A percentile compares a stretch with the other conserved stretches of the same genome.
These are phyloP conservation scores for Anarhynchus alexandrinus DNA, from an alignment of 2,113 vertebrate genomes.

Conservation along the genomic window DNA sequence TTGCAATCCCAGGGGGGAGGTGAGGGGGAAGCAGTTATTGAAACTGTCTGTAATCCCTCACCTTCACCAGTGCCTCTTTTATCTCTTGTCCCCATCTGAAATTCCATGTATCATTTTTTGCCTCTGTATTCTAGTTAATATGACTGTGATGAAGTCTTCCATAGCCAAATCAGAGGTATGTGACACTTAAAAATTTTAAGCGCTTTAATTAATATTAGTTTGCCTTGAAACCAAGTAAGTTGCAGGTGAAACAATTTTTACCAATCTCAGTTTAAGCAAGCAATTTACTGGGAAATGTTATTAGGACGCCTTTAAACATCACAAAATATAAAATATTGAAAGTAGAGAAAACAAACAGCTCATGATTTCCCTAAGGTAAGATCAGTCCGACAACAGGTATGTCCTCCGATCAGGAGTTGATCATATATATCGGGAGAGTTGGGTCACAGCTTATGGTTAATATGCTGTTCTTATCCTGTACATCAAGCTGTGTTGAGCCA, in stretches of 20 bases:
- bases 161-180: neutral
- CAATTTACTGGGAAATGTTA: neutral
- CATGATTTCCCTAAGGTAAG: neutral
- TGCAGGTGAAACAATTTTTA: neutral
- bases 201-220: neutral
- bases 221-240: neutral
- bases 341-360: neutral
- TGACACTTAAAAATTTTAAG: neutral
- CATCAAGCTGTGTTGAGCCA: neutral
- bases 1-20: rapidly evolving
- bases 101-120: neutral
- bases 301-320: neutral
- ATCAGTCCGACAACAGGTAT: neutral
- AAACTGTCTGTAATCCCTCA: neutral
- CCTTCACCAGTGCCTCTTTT: neutral
- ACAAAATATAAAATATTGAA: neutral
- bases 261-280: neutral
- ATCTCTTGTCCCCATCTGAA: neutral
- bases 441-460: neutral
- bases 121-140: neutral
- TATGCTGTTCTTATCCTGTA: neutral
- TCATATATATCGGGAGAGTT: neutral
- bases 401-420: rapidly evolving
- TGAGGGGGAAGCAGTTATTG: neutral
- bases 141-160: neutral